Base-by-base conservation (phyloP, 2,113 vertebrate genomes). In the Nycticebus coucang region DNA sequence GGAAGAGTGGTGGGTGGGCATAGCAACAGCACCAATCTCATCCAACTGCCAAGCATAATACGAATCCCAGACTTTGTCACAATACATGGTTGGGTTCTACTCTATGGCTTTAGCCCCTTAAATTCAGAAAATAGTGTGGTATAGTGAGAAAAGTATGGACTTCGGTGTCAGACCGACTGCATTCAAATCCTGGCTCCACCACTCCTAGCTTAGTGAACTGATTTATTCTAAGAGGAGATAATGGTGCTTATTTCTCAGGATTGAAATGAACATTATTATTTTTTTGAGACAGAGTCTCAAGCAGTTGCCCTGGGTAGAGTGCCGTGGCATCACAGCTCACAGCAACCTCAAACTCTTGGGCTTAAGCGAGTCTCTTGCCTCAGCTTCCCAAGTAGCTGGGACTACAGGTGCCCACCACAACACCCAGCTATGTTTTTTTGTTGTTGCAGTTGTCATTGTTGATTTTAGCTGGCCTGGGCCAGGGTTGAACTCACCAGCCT, bases 171-270 rank as follows among this genome's bases (percentile, higher is more conserved):
- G 74, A n/a, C 6, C 79, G 57, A 75, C 30, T 83, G 37, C 18
- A 45, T 95, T 95, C 81, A 90, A 90, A 87, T 75, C 59, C 59
- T 80, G 89, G 74, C 21, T 93, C 90, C 4, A 82, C 13, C 12
- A 81, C 5, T 95, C 15, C 55, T 72, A 72, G 33, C 53, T 82
- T 68, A 55, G 33, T 64, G 60, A 95, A 71, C 9, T 2, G 7
- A 21, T 75, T 95, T 95, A 37, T 79, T 89, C 71, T 94, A 81
- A 83, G 59, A 88, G 35, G 22, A 95, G 41, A 87, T 83, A 87
- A 55, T 35, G 33, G 24, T 59, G n/a, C 6, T 87, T 75, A 64
- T 37, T 53, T 97, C 59, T 95, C 8, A 74, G 80, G 53, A 77
- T 62, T 82, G 7, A 69, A 87, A n/a, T 35, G 41, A 50, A 50